Evolutionary conservation across 2,888 invertebrate species (phyloP), one percentile per base, ranked within the genome.

Genomic region (Drosophila mimica): DNA sequence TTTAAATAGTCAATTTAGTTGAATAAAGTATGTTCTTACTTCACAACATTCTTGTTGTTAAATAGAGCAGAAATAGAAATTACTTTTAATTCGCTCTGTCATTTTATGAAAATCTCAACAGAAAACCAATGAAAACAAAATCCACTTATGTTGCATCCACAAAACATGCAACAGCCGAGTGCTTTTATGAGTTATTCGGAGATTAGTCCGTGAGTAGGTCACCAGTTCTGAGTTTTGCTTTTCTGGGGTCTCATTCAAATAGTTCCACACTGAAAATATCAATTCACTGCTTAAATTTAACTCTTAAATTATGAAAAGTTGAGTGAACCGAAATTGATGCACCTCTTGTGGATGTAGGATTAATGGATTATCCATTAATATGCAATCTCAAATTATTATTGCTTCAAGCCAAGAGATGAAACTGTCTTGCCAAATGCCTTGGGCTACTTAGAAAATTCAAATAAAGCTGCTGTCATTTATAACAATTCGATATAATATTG

Each of bases 401-500:
- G 11, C 51, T 17, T 30, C 0, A 9, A 17, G 17, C 6, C 4
- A 13, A 15, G 1, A 17, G 3, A 36, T 38, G n/a, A 38, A 25
- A 36, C 3, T 4, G 11, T 0, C 2, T 17, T 11, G 20, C 6
- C 11, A 6, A 11, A 7, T 38, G 11, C 15, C 28, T 30, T 11
- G 0, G 15, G 2, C 9, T 25, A 40, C 5, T 28, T n/a, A 17
- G 2, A 6, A 25, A 33, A 57, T 40, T 54, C n/a, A 54, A 33
- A 49, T 38, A 20, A 20, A 67, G 53, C 43, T 20, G 31, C 15
- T 17, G 20, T 2, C 40, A 17, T 62, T 51, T 57, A 58, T 57
- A 60, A 54, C 33, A 48, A 59, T 67, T 43, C 40, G 2, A 25
- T 30, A 25, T 30, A 36, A 48, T 48, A 59, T 67, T 64, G 48